A percentile compares a stretch with the other conserved stretches of the same genome.
phyloP scores from a whole-genome alignment of 2,888 invertebrate species.

The Eledone cirrhosa region DNA sequence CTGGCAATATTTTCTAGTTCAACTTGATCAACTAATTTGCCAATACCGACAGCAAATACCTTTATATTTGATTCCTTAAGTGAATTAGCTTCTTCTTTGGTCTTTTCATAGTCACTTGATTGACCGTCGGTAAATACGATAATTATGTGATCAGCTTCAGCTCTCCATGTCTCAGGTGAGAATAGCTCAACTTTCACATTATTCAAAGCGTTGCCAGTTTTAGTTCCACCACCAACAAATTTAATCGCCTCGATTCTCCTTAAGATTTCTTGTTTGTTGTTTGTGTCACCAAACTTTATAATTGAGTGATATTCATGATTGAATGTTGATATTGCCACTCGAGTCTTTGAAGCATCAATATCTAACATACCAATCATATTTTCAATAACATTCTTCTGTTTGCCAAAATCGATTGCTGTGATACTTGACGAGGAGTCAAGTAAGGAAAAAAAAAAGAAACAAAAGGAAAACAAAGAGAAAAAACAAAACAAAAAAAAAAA shows the following conservation, averaged over 20 bases:
- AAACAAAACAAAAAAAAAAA: too few relatives aligned
- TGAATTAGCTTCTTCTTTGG: constrained; percentile 37
- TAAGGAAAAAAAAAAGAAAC: too few relatives aligned
- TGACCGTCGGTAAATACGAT: constrained; percentile 44
- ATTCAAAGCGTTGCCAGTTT: constrained; percentile 40
- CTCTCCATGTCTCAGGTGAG: constrained; percentile 31
- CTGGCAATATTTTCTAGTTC: constrained; percentile 49
- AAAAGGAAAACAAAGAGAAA: too few relatives aligned
- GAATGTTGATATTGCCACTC: constrained; percentile 41
- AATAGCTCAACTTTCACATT: constrained; percentile 35
- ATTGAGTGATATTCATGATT: constrained; percentile 35
- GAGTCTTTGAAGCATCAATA: constrained; percentile 40
- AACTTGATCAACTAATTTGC: constrained; percentile 34
- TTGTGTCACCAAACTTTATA: constrained; percentile 35
- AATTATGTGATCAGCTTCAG: constrained; percentile 38
- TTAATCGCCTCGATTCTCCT: constrained; percentile 34
- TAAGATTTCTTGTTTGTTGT: constrained; percentile 34
- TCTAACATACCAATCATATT: constrained; percentile 45
- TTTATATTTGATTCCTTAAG: constrained; percentile 23
- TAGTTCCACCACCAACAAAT: constrained; percentile 39
- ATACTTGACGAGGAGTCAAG: constrained; percentile 49
- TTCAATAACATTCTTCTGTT: constrained; percentile 46
- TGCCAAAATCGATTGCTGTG: constrained; percentile 45
- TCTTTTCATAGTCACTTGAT: constrained; percentile 36
- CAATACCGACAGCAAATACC: constrained; percentile 44